Evolutionary conservation across 2,888 invertebrate species (phyloP).

Genomic region (Drosophila mettleri): DNA sequence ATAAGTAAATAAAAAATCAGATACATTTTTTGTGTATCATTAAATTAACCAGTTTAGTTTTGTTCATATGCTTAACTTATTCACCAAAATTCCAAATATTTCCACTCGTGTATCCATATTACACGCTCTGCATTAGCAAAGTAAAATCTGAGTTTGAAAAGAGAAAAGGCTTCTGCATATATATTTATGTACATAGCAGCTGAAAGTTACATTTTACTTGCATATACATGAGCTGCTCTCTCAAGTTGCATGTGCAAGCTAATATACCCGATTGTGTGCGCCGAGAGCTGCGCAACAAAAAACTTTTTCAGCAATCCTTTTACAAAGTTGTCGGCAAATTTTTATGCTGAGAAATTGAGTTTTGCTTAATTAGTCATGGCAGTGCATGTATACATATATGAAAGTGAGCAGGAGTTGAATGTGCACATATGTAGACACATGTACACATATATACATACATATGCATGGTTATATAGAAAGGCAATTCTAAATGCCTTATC

Average conservation of each 20-base stretch:
- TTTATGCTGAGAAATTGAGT: conserved; percentile 72
- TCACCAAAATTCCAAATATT: too few species aligned
- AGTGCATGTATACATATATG: conserved; percentile 15
- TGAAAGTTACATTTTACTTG: background rate
- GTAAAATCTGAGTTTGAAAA: too few species aligned
- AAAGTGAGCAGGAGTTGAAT: conserved; percentile 17
- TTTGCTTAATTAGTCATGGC: conserved; percentile 74
- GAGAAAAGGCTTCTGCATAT: background rate
- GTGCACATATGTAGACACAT: background rate
- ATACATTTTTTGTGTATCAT: too few species aligned
- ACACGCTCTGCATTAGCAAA: too few species aligned
- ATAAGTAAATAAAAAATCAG: too few species aligned
- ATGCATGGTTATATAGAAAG: conserved; percentile 1
- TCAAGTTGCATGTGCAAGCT: background rate
- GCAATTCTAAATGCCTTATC: conserved; percentile 55
- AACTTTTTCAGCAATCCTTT: conserved; percentile 63
- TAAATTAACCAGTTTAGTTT: too few species aligned
- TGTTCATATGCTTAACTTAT: too few species aligned
- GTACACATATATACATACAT: conserved; percentile 5
- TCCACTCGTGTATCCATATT: too few species aligned
- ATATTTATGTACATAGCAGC: background rate
- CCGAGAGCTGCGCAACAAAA: conserved; percentile 42
- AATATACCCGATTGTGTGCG: background rate
- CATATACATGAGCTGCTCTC: background rate
- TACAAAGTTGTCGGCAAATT: conserved; percentile 75